phyloP scores from a whole-genome alignment of 2,888 invertebrate species.

The Trissonchulus latispiculum region DNA sequence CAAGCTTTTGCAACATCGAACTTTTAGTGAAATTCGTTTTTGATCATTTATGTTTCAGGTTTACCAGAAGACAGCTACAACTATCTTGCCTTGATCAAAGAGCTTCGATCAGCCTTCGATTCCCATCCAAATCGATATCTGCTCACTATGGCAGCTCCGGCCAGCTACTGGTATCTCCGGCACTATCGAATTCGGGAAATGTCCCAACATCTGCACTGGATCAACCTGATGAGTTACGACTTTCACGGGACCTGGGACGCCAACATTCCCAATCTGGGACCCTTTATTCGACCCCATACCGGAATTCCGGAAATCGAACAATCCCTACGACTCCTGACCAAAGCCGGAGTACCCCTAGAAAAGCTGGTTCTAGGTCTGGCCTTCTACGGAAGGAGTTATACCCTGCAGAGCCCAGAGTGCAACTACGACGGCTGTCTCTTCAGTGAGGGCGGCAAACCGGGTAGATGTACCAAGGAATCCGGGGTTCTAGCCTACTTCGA shows the following conservation, averaged over 20 bases:
- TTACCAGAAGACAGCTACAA: neutral
- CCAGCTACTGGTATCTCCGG: neutral
- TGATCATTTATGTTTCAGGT: too few relatives aligned
- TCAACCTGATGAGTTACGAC: neutral
- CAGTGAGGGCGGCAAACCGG: neutral
- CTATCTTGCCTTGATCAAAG: neutral
- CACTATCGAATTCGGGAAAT: neutral
- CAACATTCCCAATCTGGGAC: neutral
- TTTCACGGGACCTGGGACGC: neutral
- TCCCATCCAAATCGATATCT: neutral
- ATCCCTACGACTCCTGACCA: neutral
- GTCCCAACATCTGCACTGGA: neutral
- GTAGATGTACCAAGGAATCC: neutral
- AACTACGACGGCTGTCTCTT: neutral
- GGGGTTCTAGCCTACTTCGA: neutral
- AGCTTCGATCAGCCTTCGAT: neutral
- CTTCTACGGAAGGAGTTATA: neutral
- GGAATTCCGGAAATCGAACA: neutral
- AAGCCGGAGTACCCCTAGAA: neutral
- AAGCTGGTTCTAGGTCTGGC: neutral
- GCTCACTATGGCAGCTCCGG: neutral
- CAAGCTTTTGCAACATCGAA: too few relatives aligned
- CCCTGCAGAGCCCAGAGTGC: neutral
- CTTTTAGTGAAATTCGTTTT: too few relatives aligned
- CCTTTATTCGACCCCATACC: neutral